Evolutionary conservation across 2,797 vertebrate genomes (phyloP).

Genomic region (Lepidocolaptes lacrymiger): DNA sequence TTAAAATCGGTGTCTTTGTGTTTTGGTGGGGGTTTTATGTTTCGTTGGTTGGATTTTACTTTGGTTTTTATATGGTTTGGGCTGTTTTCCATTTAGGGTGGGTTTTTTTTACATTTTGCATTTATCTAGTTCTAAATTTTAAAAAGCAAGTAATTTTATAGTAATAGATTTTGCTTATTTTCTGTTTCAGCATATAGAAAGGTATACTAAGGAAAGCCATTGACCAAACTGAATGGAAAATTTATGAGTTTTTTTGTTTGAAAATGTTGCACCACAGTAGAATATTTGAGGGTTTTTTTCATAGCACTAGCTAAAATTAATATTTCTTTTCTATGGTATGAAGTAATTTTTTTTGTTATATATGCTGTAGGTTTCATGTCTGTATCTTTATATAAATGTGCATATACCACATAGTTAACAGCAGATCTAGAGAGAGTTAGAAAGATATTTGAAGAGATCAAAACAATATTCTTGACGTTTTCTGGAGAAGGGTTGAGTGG

Average conservation of each 20-base stretch:
- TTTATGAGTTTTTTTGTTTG: not conserved
- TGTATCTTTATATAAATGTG: not conserved
- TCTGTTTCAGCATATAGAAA: not conserved
- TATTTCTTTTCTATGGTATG: not conserved
- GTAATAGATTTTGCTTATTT: not conserved
- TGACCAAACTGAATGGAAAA: not conserved
- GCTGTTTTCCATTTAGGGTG: too few relatives aligned
- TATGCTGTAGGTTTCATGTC: accelerated
- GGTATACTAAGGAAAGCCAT: not conserved
- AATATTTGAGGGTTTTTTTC: not conserved
- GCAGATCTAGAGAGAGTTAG: not conserved
- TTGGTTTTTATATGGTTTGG: too few relatives aligned
- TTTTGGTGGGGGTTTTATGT: not conserved
- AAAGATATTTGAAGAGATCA: not conserved
- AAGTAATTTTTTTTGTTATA: not conserved
- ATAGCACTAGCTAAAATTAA: not conserved
- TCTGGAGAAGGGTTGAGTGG: not conserved
- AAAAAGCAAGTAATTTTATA: not conserved
- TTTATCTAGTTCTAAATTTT: not conserved
- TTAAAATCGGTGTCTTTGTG: not conserved
- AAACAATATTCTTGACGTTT: not conserved
- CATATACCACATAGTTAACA: not conserved
- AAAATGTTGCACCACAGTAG: not conserved
- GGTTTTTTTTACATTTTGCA: not conserved
- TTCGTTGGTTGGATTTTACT: not conserved